Evolutionary conservation across 2,888 invertebrate genomes (phyloP).

Genomic region (Drosophila affinis): DNA sequence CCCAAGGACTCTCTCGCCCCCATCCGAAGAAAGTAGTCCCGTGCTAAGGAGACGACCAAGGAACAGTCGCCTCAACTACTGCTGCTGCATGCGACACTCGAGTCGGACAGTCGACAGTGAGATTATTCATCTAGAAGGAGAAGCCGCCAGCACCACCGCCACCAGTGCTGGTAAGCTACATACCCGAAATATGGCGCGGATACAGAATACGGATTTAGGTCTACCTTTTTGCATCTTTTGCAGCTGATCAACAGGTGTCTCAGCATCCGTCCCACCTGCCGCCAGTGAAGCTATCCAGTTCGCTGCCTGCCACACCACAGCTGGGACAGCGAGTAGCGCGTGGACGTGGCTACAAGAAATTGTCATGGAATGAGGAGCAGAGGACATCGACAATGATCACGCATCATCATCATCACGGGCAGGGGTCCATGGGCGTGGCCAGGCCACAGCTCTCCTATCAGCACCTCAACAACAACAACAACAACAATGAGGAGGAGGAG

Average conservation of each 20-base stretch:
- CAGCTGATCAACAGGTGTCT: constrained; percentile 11
- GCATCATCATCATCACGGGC: constrained; percentile 37
- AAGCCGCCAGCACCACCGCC: not conserved
- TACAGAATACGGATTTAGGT: not conserved
- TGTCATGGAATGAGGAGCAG: constrained; percentile 54
- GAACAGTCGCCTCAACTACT: constrained; percentile 42
- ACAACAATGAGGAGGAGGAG: constrained; percentile 35
- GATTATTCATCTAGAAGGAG: constrained; percentile 11
- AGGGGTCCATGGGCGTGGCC: constrained; percentile 36
- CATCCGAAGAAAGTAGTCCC: constrained; percentile 1
- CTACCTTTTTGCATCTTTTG: not conserved
- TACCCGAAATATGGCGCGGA: not conserved
- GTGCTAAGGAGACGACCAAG: constrained; percentile 17
- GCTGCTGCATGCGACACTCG: constrained; percentile 62
- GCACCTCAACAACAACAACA: constrained; percentile 23
- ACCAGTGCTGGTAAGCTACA: not conserved
- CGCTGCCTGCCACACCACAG: constrained; percentile 72
- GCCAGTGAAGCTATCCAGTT: constrained; percentile 57
- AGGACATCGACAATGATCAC: constrained; percentile 26
- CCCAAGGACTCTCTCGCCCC: not conserved
- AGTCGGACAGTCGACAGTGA: constrained; percentile 35
- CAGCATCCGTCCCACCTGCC: constrained; percentile 2
- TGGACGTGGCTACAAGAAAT: constrained; percentile 60
- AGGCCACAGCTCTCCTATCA: constrained; percentile 34
- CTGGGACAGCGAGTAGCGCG: constrained; percentile 62